These are phyloP conservation scores for Uromys caudimaculatus DNA, from an alignment of 2,797 vertebrate species.

Conservation along the genomic window DNA sequence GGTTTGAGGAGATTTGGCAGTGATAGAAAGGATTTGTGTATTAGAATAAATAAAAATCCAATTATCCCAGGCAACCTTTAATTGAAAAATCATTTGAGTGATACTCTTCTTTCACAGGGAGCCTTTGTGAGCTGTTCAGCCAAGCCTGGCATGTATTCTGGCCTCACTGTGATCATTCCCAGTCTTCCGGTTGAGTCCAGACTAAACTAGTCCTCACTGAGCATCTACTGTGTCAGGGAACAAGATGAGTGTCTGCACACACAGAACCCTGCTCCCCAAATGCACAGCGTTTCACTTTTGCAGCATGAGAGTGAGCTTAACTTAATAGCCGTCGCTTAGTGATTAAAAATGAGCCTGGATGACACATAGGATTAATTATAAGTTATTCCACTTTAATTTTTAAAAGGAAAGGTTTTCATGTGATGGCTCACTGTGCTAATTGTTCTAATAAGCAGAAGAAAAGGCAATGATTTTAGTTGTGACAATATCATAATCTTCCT, in stretches of 20 bases:
- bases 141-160: background rate
- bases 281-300: constrained; percentile 9
- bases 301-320: constrained; percentile 20
- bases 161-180: background rate
- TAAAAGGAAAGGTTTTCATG: constrained; percentile 64
- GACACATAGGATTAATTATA: constrained; percentile 69
- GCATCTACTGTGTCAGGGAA: background rate
- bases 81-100: constrained; percentile 63
- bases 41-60: constrained; percentile 63
- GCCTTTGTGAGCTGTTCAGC: background rate
- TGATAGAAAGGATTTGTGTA: constrained; percentile 33
- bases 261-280: background rate
- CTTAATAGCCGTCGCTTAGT: constrained; percentile 56
- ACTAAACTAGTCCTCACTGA: background rate
- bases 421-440: constrained; percentile 68
- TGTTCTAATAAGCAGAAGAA: constrained; percentile 71
- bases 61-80: constrained; percentile 42
- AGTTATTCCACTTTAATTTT: constrained; percentile 71
- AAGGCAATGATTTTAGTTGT: constrained; percentile 70
- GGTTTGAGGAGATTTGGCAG: constrained; percentile 49
- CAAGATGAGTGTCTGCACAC: background rate
- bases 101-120: background rate
- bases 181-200: background rate
- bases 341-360: constrained; percentile 60
- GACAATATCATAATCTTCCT: constrained; percentile 64